These are phyloP conservation scores for Neodiprion fabricii DNA, from an alignment of 1,140 invertebrate species.

Conservation along the genomic window DNA sequence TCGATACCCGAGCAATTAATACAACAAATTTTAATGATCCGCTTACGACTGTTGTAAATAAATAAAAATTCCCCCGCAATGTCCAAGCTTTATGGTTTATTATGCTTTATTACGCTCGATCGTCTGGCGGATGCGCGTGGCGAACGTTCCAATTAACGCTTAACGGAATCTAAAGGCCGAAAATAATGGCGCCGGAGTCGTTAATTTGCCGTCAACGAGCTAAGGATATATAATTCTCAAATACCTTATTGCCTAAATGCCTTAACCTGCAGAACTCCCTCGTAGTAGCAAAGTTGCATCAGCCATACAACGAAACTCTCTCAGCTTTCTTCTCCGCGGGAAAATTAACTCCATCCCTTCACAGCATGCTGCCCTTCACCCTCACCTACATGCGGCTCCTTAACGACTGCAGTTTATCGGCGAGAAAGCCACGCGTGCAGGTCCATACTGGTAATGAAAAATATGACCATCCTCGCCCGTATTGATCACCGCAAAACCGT, in stretches of 20 bases:
- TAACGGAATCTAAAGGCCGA: background rate
- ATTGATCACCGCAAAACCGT: background rate
- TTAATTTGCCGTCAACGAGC: background rate
- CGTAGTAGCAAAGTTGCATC: too few relatives aligned
- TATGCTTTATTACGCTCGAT: background rate
- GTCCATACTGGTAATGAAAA: background rate
- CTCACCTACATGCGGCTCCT: background rate
- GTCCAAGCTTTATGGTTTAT: background rate
- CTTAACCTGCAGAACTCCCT: background rate
- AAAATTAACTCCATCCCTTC: background rate
- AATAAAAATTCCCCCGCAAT: conserved; percentile 12
- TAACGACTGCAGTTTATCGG: background rate
- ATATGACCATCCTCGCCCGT: background rate
- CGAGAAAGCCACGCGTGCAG: background rate
- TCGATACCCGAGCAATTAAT: conserved; percentile 14
- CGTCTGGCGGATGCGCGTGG: background rate
- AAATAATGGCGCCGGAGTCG: background rate
- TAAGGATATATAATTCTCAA: background rate
- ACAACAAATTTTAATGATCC: conserved; percentile 13
- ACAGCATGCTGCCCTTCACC: too few relatives aligned
- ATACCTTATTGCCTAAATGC: background rate
- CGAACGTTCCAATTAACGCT: conserved; percentile 5
- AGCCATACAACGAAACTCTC: too few relatives aligned
- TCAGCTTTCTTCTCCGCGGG: too few relatives aligned
- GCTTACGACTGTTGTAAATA: conserved; percentile 13